Base-by-base conservation (phyloP, 2,888 invertebrate species). In the Alentia gelatinosa region DNA sequence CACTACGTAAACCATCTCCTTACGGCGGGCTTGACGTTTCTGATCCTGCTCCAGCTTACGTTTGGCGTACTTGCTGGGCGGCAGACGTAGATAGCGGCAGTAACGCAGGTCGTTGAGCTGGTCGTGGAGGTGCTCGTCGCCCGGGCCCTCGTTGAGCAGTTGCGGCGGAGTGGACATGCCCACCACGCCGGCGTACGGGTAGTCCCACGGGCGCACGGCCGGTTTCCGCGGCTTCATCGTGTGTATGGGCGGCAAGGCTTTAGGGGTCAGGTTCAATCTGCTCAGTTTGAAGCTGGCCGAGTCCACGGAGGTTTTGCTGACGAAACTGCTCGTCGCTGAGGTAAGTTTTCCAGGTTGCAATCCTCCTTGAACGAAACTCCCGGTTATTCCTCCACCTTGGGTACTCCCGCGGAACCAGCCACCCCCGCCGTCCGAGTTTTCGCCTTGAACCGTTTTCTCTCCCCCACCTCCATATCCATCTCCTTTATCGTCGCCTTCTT, bases 31-130 rank as follows among this genome's bases (percentile, higher is more conserved):
- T 39, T 23, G 35, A 35, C 39, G 79, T 39, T 79, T 15, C 79
- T 35, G 79, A 35, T 79, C 37, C 79, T 7, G 37, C 86, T 86
- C 86, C 50, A 47, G 3, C 47, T 47, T 86, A 4, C 47, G 1
- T 33, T 42, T 47, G 47, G 42, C 50, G 33, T 86, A 33, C 33
- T 50, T 86, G 1, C 47, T 42, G 3, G 86, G 86, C 33, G 86
- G 47, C n/a, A 86, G 50, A 5, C 86, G 23, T 30, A 86, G 50
- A 47, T 86, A 86, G 7, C 86, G 86, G 50, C 86, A 86, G 50
- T 86, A 50, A 9, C 26, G 15, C 4, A 86, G 86, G 50, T 86
- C 86, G 4, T 0, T 30, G 47, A 50, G 50, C 47, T 86, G 86
- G 12, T 47, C 86, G 15, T 42, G 30, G n/a, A 86, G 50, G 23